Base-by-base conservation (phyloP, 1,140 invertebrate species). In the Pectinophora gossypiella region DNA sequence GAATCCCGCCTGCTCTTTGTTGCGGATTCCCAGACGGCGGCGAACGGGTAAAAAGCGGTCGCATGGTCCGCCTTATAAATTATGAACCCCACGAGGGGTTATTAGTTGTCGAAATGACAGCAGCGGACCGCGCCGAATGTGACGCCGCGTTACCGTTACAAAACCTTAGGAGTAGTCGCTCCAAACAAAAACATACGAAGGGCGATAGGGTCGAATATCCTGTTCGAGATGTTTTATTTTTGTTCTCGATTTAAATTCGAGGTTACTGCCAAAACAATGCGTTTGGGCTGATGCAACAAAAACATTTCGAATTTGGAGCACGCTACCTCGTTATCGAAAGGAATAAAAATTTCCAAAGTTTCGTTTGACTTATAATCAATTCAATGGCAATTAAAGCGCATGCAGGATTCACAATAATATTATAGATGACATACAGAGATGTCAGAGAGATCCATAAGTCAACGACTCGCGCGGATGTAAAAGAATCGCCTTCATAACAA, bases 21-120 rank as follows among this genome's bases (percentile, higher is more conserved):
- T 78, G 73, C 76, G 68, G 83, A 86, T 86, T 84, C 83, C 83
- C 83, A 86, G 83, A 86, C 83, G 70, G 68, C 82, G 77, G 72
- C 72, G 66, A 58, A 64, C 58, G 70, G 59, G 75, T 72, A 86
- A 86, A 86, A 86, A 86, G 80, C 80, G 73, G 74, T 77, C 79
- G 70, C 68, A 66, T 61, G 65, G 56, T 71, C 72, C 69, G 70
- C 71, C 72, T 79, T 79, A 72, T 85, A 84, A 84, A 85, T 85
- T 81, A 85, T 81, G 71, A 79, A 61, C 69, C 56, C 59, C 63
- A 56, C 44, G 51, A 46, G 56, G 64, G 60, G 66, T 73, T 75
- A 84, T 80, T 85, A 80, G 76, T 70, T 71, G 69, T 56, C 71
- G 72, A 81, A 77, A 78, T 79, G 70, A 84, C 71, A 74, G 59